Conservation (phyloP, 64 coral and sea anemone genomes). For the Pocillopora damicornis region DNA sequence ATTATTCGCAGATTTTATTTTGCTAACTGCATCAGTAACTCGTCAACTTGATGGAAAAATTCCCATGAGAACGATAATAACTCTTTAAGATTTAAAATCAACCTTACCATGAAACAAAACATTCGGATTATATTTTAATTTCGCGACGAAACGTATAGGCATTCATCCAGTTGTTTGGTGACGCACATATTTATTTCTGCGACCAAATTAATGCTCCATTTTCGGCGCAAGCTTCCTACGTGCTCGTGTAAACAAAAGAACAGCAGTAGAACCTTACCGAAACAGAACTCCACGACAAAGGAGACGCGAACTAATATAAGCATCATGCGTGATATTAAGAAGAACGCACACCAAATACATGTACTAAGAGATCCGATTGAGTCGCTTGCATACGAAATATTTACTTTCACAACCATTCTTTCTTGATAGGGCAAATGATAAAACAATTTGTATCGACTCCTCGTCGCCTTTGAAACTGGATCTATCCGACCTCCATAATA, state of each 20-base stretch:
- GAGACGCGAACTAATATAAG: not conserved
- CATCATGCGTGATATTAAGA: not conserved
- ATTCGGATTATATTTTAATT: not conserved
- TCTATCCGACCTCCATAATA: not conserved
- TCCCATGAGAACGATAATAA: conserved; percentile 4
- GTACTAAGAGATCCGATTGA: not conserved
- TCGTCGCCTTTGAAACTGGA: not conserved
- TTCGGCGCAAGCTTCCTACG: not conserved
- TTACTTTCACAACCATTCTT: conserved; percentile 23
- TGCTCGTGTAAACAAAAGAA: not conserved
- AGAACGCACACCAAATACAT: not conserved
- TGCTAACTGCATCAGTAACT: not conserved
- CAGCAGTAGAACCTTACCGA: not conserved
- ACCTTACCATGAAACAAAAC: not conserved
- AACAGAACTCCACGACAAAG: not conserved
- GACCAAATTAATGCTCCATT: not conserved
- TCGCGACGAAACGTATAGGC: not conserved
- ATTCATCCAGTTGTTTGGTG: not conserved
- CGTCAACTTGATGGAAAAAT: not conserved
- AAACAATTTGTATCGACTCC: conserved; percentile 5
- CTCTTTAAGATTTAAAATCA: not conserved
- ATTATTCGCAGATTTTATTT: not conserved
- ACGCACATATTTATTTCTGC: not conserved
- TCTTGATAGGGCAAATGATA: not conserved
- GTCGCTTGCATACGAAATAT: not conserved